A percentile compares a stretch with the other conserved stretches of the same genome.
These are phyloP conservation scores for Pheosia gnoma DNA, from an alignment of 2,888 invertebrate species.

Conservation along the genomic window DNA sequence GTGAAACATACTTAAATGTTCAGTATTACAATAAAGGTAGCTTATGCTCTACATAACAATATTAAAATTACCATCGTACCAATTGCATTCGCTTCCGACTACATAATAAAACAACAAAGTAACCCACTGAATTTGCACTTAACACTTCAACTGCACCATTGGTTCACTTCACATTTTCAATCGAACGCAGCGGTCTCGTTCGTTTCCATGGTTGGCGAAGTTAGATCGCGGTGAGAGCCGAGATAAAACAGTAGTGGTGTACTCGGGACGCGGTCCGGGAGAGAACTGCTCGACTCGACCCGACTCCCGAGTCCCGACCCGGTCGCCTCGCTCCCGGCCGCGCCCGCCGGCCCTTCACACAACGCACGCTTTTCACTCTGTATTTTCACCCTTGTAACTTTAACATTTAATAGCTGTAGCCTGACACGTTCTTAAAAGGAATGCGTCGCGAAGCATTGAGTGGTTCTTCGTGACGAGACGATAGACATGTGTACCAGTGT, in stretches of 20 bases:
- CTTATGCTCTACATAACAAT: constrained; percentile 1
- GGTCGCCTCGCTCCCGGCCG: constrained; percentile 15
- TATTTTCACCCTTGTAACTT: constrained; percentile 53
- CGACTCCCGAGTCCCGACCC: constrained; percentile 39
- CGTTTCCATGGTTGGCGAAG: constrained; percentile 59
- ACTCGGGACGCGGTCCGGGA: constrained; percentile 53
- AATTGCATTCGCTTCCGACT: constrained; percentile 16
- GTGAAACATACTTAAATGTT: too few species aligned
- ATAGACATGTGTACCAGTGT: neutral
- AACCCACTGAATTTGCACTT: constrained; percentile 20
- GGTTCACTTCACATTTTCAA: constrained; percentile 61
- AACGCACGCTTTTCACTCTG: constrained; percentile 36
- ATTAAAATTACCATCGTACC: constrained; percentile 27
- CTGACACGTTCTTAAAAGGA: constrained; percentile 31
- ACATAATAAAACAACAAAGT: constrained; percentile 28
- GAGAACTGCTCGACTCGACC: constrained; percentile 49
- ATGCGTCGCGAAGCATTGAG: constrained; percentile 15
- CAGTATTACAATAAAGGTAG: too few species aligned
- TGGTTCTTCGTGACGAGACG: neutral
- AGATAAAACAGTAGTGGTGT: constrained; percentile 27
- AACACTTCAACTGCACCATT: constrained; percentile 29
- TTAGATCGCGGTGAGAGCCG: constrained; percentile 38
- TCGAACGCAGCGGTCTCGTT: constrained; percentile 50
- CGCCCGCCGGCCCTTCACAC: constrained; percentile 19
- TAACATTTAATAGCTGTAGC: constrained; percentile 42